Base-by-base conservation (phyloP, 2,797 vertebrate genomes). In the Microhierax caerulescens region DNA sequence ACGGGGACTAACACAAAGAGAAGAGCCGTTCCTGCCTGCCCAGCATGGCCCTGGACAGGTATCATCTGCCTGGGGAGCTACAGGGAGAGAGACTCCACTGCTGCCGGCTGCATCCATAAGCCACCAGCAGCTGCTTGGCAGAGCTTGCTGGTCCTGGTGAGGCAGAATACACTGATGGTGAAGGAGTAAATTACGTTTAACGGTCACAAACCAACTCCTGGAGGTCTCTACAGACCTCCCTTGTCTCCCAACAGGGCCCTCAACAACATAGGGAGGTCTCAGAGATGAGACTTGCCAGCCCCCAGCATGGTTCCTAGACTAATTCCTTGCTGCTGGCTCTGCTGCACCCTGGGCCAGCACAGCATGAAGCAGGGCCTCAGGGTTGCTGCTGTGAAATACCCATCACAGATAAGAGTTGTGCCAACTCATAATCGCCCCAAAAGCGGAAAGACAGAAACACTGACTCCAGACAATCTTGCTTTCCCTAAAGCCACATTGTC, bases 171-270 rank as follows among this genome's bases (percentile, higher is more conserved):
- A 8, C 54, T 1, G 8, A 4, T n/a, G 24, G 47, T 16, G 2
- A 32, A 80, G 34, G 47, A 73, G 37, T 10, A 76, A 64, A 53
- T 34, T 8, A 10, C 0, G 0, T 53, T 45, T 43, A 34, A 48
- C 2, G 4, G 45, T 68, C 57, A 57, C 6, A 4, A 34, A 59
- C 4, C 45, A 39, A 1, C 32, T 60, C 45, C 73, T 63, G 22
- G 54, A 30, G 20, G 22, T 68, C 51, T 63, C 53, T 65, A 63
- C n/a, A 75, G 53, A 30, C 39, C 34, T 72, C 34, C 10, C 13
- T 4, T 47, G 19, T 43, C 64, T 63, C 21, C n/a, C 30, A 50
- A 0, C 0, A 0, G 57, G 21, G 34, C 30, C 39, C 67, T 9
- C 47, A 63, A 56, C 9, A 32, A 41, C 1, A 0, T 2, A 18